phyloP scores from a whole-genome alignment of 2,797 vertebrate genomes.

The Pteropus rufus region DNA sequence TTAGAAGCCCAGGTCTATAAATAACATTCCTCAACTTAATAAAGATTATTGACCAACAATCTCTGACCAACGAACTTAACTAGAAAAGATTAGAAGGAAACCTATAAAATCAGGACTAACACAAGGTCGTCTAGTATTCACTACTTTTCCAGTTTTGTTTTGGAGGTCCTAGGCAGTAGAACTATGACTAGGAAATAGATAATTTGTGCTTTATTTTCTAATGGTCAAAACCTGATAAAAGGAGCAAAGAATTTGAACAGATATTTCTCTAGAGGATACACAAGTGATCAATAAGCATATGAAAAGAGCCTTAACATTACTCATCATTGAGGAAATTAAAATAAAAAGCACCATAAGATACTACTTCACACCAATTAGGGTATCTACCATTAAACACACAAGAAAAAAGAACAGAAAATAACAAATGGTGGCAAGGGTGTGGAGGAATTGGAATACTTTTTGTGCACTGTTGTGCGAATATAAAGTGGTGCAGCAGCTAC shows the following conservation, averaged over 20 bases:
- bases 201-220: slow-evolving; percentile 9
- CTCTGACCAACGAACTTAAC: background rate
- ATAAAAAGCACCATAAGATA: background rate
- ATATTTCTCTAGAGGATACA: background rate
- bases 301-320: background rate
- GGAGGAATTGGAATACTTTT: background rate
- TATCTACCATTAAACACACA: background rate
- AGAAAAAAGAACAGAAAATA: background rate
- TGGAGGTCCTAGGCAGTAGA: background rate
- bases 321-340: background rate
- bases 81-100: background rate
- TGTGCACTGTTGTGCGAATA: background rate
- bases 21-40: background rate
- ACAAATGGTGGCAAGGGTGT: background rate
- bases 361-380: background rate
- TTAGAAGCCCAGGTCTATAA: background rate
- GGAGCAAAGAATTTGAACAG: background rate
- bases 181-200: background rate
- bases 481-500: background rate
- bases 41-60: background rate
- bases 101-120: background rate
- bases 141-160: background rate
- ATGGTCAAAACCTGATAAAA: background rate
- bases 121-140: background rate
- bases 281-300: background rate